Evolutionary conservation across 1,140 invertebrate species (phyloP).

Genomic region (Drosophila leontia): DNA sequence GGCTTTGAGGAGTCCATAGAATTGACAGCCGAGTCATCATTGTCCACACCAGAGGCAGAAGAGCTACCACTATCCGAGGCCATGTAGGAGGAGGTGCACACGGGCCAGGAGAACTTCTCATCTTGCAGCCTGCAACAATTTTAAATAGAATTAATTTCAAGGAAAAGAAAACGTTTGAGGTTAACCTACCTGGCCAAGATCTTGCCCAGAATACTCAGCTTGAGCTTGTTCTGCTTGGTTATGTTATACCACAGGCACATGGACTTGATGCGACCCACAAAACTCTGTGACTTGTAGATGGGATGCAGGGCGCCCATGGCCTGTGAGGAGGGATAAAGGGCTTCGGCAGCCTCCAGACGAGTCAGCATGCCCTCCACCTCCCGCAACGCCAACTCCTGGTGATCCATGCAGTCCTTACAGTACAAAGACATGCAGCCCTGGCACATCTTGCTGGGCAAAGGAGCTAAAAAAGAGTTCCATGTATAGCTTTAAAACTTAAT

Average conservation of each 20-base stretch:
- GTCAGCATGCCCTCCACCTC: conserved; percentile 90
- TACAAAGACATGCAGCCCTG: conserved; percentile 89
- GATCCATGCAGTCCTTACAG: conserved; percentile 89
- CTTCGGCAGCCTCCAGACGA: conserved; percentile 91
- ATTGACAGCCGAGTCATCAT: conserved; percentile 79
- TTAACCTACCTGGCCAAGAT: conserved; percentile 87
- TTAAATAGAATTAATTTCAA: not conserved
- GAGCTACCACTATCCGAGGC: conserved; percentile 77
- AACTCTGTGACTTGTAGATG: conserved; percentile 88
- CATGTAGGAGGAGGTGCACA: conserved; percentile 67
- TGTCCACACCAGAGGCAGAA: conserved; percentile 74
- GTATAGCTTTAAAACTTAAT: not conserved
- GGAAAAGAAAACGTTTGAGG: no score
- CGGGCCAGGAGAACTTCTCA: conserved; percentile 84
- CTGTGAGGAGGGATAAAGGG: conserved; percentile 93
- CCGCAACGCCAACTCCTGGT: conserved; percentile 89
- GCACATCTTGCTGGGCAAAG: conserved; percentile 72
- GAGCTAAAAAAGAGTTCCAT: conserved; percentile 34
- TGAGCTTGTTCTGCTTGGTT: conserved; percentile 92
- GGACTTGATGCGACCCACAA: conserved; percentile 90
- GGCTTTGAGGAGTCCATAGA: conserved; percentile 78
- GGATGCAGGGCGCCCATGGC: conserved; percentile 91
- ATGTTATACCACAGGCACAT: conserved; percentile 97
- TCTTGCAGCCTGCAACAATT: conserved; percentile 67
- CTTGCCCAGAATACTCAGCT: conserved; percentile 91